A percentile compares a stretch with the other conserved stretches of the same genome.
Evolutionary conservation across 2,888 invertebrate species (phyloP).

Genomic region (Tachina lurida): DNA sequence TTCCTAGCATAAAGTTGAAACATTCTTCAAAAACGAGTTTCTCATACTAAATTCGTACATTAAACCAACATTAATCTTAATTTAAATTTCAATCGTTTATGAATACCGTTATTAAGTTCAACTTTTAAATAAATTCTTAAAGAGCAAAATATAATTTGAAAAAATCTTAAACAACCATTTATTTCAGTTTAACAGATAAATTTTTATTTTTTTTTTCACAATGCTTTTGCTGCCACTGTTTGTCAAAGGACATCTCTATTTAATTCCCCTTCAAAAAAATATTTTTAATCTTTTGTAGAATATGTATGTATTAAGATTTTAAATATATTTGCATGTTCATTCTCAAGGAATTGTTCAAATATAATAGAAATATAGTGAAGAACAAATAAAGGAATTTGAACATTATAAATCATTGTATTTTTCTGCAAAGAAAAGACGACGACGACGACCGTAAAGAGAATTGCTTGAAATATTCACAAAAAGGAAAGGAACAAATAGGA

Average conservation of each 20-base stretch:
- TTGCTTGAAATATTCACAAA: not conserved
- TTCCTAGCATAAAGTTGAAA: too few species aligned
- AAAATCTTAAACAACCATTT: not conserved
- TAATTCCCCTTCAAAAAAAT: not conserved
- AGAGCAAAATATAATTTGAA: not conserved
- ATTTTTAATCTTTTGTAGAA: constrained; percentile 17
- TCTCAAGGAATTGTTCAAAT: constrained; percentile 48
- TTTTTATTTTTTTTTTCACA: constrained; percentile 12
- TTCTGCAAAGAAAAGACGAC: constrained; percentile 4
- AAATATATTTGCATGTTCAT: constrained; percentile 54
- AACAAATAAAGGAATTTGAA: constrained; percentile 56
- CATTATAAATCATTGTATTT: constrained; percentile 56
- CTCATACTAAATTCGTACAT: too few species aligned
- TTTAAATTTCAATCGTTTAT: not conserved
- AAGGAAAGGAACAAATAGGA: constrained; percentile 2
- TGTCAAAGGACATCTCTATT: constrained; percentile 41
- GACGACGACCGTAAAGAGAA: not conserved
- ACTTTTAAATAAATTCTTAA: not conserved
- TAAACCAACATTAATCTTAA: too few species aligned
- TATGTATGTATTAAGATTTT: constrained; percentile 23
- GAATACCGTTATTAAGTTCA: not conserved
- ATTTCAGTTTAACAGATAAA: not conserved
- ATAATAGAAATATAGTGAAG: constrained; percentile 37
- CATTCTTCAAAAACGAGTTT: too few species aligned
- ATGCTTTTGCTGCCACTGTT: not conserved